These are phyloP conservation scores for Trissolcus brochymenae DNA, from an alignment of 2,888 invertebrate genomes.

Conservation along the genomic window DNA sequence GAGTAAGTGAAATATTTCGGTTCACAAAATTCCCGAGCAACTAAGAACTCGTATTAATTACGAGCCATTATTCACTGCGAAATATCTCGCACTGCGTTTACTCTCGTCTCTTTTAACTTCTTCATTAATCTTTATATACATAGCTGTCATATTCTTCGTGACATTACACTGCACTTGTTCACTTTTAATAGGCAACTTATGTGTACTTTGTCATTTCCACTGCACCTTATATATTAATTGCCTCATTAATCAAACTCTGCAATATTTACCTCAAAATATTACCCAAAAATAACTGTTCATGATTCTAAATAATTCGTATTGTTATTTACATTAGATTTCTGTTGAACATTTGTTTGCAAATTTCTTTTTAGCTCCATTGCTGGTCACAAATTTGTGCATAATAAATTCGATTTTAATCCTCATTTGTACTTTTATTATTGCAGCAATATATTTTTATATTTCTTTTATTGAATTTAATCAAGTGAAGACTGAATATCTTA, in stretches of 20 bases:
- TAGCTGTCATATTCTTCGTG: slow-evolving; percentile 43
- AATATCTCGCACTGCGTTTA: slow-evolving; percentile 51
- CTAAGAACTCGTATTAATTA: slow-evolving; percentile 54
- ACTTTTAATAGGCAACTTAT: slow-evolving; percentile 49
- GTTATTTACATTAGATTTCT: neutral
- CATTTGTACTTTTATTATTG: too few relatives aligned
- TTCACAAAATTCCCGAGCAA: slow-evolving; percentile 49
- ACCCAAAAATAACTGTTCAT: slow-evolving; percentile 13
- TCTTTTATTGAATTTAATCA: too few relatives aligned
- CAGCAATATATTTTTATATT: too few relatives aligned
- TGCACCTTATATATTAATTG: slow-evolving; percentile 43
- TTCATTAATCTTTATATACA: slow-evolving; percentile 53
- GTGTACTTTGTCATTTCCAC: slow-evolving; percentile 46
- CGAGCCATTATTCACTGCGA: slow-evolving; percentile 52
- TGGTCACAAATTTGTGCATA: too few relatives aligned
- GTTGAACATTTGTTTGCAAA: neutral
- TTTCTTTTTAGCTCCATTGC: neutral
- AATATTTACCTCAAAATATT: slow-evolving; percentile 28
- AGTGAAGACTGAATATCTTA: too few relatives aligned
- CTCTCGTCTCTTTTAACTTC: slow-evolving; percentile 54
- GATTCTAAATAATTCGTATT: neutral
- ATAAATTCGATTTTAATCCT: too few relatives aligned
- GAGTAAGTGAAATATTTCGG: slow-evolving; percentile 51
- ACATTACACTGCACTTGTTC: slow-evolving; percentile 43
- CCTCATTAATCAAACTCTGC: slow-evolving; percentile 42